Evolutionary conservation across 2,888 invertebrate species (phyloP), one percentile per base, ranked within the genome.

Genomic region (Thymelicus lineola): DNA sequence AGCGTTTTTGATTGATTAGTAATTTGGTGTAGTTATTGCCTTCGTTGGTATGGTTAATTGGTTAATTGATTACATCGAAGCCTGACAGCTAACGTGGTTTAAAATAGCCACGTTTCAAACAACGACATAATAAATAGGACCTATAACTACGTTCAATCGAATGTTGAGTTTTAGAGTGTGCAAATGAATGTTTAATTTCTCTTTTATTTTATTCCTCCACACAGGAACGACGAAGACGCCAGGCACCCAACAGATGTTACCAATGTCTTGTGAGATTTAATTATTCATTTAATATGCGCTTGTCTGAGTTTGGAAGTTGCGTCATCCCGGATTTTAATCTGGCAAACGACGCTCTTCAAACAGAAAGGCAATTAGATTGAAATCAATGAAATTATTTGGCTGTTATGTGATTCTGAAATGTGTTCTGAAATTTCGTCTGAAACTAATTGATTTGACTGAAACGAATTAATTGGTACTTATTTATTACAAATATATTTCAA

Each of bases 221-320:
- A 38, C 6, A 35, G 7, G 35, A 36, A 45, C 36, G 50, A n/a
- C 36, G 38, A 63, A 17, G 12, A 36, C 38, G 14, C 57, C 6
- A 60, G 67, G 35, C 42, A 67, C 45, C 6, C 7, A 10, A 20
- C 59, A 67, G 55, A 61, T 67, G 67, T 42, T 45, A 17, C 61
- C 60, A 28, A 60, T 36, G 28, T 53, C 61, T 61, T 53, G 61
- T 10, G 45, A n/a, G 55, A 61, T 55, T 67, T 67, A 67, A 67
- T 67, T 61, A 67, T 61, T 55, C 42, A 67, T 67, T 67, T 67
- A 61, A 55, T 61, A 61, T 61, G 61, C 61, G 53, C 61, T 53
- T 55, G 45, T 38, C 42, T 7, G 35, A 61, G 55, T 59, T n/a
- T 45, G 7, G 35, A 67, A 50, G 20, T 67, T 67, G 42, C 50